A percentile compares a stretch with the other conserved stretches of the same genome.
Evolutionary conservation across 2,797 vertebrate genomes (phyloP).

Genomic region (Mustela erminea): DNA sequence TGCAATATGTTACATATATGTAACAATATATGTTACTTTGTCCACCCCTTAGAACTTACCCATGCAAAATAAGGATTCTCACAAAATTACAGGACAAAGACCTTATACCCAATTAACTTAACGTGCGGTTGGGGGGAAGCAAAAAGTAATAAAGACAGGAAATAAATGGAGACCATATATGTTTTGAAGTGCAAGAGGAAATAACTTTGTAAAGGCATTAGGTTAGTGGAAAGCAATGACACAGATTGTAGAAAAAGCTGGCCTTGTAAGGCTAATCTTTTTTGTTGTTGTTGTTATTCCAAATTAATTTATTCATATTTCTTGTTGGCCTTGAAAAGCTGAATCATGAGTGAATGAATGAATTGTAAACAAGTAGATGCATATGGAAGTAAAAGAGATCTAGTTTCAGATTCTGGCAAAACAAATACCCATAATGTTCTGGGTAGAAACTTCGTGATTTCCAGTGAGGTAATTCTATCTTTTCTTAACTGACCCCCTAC

Average conservation of each 20-base stretch:
- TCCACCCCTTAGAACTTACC: background rate
- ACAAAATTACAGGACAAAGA: constrained; percentile 40
- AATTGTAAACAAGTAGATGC: background rate
- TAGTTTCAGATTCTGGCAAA: background rate
- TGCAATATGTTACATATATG: no score
- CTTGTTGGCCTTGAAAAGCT: background rate
- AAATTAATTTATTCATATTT: constrained; percentile 41
- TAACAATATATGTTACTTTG: background rate
- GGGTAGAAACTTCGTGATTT: background rate
- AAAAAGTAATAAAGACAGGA: constrained; percentile 33
- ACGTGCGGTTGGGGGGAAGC: background rate
- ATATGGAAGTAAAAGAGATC: background rate
- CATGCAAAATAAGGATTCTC: constrained; percentile 43
- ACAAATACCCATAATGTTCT: background rate
- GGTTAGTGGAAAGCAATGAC: background rate
- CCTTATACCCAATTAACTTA: constrained; percentile 24
- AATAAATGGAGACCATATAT: constrained; percentile 8
- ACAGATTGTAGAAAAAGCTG: background rate
- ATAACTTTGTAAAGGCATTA: background rate
- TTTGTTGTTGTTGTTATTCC: background rate
- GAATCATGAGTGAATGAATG: background rate
- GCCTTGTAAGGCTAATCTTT: background rate
- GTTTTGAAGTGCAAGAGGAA: constrained; percentile 30
- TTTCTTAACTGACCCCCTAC: background rate
- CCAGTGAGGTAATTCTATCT: background rate